Percentiles rank a stretch among this genome's conserved stretches.
phyloP scores from a whole-genome alignment of 2,888 invertebrate genomes.

The Steinernema carpocapsae region DNA sequence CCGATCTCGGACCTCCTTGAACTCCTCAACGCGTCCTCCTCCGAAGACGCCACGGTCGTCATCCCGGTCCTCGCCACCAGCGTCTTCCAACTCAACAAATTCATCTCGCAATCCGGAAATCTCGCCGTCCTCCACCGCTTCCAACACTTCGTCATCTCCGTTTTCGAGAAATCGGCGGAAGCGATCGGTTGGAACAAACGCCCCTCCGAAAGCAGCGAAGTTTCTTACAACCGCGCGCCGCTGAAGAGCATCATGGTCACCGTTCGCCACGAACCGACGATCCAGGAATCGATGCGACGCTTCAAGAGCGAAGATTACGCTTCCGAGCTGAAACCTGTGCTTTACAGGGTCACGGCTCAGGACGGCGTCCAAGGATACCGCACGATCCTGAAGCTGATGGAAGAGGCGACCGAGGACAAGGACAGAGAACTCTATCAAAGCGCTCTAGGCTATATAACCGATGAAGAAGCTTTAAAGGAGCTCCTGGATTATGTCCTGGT shows the following conservation, averaged over 20 bases:
- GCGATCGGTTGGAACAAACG: not conserved
- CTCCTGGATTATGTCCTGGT: not conserved
- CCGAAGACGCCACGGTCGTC: not conserved
- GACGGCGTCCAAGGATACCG: not conserved
- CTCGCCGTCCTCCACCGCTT: not conserved
- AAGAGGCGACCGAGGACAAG: not conserved
- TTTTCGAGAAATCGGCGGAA: not conserved
- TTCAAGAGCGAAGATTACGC: not conserved
- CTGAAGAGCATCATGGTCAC: not conserved
- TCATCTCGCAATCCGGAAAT: not conserved
- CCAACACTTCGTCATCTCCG: not conserved
- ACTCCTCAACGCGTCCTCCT: not conserved
- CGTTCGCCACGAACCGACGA: not conserved
- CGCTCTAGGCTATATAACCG: not conserved
- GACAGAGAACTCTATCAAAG: not conserved
- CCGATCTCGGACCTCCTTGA: not conserved
- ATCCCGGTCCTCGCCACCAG: not conserved
- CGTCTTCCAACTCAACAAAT: not conserved
- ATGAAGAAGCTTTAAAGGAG: not conserved
- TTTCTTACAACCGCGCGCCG: not conserved
- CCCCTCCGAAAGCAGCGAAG: not conserved
- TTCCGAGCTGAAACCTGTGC: not conserved
- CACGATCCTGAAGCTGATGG: not conserved
- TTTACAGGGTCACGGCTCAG: not conserved
- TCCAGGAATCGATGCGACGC: not conserved